phyloP scores from a whole-genome alignment of 2,797 vertebrate genomes.

The Eulemur rubriventer region DNA sequence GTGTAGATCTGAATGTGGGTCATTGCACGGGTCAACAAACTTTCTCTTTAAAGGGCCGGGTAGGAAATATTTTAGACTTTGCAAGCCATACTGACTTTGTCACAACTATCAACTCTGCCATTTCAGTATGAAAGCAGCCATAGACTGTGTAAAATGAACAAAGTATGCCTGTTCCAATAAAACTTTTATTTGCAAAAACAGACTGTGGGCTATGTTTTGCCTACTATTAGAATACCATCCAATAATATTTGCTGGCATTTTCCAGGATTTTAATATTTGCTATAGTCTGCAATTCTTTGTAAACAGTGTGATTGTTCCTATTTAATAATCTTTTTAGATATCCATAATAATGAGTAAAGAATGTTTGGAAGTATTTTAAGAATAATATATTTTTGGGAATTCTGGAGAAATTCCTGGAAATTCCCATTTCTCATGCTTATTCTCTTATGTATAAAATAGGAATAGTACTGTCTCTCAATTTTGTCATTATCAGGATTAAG shows the following conservation, averaged over 20 bases:
- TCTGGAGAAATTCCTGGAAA: constrained; percentile 15
- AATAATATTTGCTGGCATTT: constrained; percentile 27
- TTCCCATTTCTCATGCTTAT: neutral
- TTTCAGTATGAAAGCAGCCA: constrained; percentile 42
- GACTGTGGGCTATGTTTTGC: constrained; percentile 18
- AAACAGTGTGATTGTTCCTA: constrained; percentile 15
- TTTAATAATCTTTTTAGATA: neutral
- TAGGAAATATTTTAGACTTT: constrained; percentile 63
- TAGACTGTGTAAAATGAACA: constrained; percentile 50
- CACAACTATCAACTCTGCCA: constrained; percentile 33
- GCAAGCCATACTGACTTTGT: constrained; percentile 39
- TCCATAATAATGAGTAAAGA: neutral
- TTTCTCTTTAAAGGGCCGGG: constrained; percentile 42
- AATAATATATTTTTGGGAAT: constrained; percentile 9
- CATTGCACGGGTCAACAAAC: constrained; percentile 50
- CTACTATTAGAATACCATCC: neutral
- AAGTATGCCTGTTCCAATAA: constrained; percentile 54
- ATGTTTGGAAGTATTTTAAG: constrained; percentile 40
- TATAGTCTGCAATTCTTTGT: constrained; percentile 3
- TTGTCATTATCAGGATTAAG: constrained; percentile 1
- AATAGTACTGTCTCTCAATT: neutral
- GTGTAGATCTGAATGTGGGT: constrained; percentile 9
- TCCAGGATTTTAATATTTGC: constrained; percentile 28
- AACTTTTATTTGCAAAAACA: constrained; percentile 63
- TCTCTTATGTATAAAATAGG: constrained; percentile 20